Base-by-base conservation (phyloP, 2,113 vertebrate genomes). In the Rhabdomys dilectus region DNA sequence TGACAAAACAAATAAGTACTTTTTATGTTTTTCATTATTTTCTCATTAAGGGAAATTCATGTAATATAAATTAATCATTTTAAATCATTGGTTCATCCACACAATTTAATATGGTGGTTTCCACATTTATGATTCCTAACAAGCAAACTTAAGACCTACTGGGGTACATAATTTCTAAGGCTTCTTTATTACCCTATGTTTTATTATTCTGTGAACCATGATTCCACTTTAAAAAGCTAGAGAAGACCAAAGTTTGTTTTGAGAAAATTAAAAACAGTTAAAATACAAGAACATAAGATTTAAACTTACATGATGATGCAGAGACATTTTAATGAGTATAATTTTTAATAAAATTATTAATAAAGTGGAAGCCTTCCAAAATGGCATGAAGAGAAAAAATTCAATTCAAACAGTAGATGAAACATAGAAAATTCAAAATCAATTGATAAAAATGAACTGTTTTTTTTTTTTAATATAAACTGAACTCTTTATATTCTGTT, bases 311-410 rank as follows among this genome's bases (percentile, higher is more conserved):
- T 82, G 78, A 95, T 89, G 29, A 22, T 31, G 58, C 12, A n/a
- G 42, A n/a, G 31, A 87, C 45, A 39, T 72, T 87, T 94, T 60
- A 90, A 89, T 81, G n/a, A 95, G 39, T 85, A 60, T 93, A 80
- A 92, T 73, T 88, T 66, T 92, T 96, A 3, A 31, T 85, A 88
- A 97, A 82, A 91, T 75, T 88, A 81, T 58, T 58, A 85, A 62
- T 60, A 88, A 96, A 97, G 3, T 82, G 11, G 0, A 72, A 77
- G 2, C 70, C 48, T 96, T 94, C 78, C 89, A 81, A 31, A 42
- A 31, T 89, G 72, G 48, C 76, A 15, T 36, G 78, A 88, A 89
- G 3, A 12, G 26, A 17, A 42, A 87, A 48, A 45, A 91, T 34
- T 15, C 64, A 92, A 64, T 75, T 89, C 39, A 87, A 39, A 34